phyloP scores from a whole-genome alignment of 2,888 invertebrate species.

The Latheticus oryzae region DNA sequence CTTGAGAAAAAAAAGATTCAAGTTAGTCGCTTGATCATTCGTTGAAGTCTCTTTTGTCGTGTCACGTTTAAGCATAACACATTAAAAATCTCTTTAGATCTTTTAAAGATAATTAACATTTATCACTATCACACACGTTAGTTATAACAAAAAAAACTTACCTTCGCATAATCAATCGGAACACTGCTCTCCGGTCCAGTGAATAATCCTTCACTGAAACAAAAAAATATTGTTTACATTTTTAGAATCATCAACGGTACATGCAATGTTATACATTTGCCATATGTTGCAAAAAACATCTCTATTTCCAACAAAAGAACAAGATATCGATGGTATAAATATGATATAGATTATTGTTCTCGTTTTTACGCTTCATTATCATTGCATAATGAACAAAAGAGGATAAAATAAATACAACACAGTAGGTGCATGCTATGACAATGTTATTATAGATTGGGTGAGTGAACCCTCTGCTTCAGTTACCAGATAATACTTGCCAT shows the following conservation, averaged over 20 bases:
- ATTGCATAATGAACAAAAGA: background rate
- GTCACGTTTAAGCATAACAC: slow-evolving; percentile 39
- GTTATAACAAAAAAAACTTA: slow-evolving; percentile 57
- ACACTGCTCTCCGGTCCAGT: slow-evolving; percentile 73
- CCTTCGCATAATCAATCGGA: slow-evolving; percentile 74
- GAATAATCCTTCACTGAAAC: slow-evolving; percentile 74
- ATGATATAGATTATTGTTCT: no score
- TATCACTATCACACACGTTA: slow-evolving; percentile 22
- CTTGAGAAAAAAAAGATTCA: slow-evolving; percentile 22
- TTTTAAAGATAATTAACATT: slow-evolving; percentile 25
- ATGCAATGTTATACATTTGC: slow-evolving; percentile 11
- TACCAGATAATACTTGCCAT: slow-evolving; percentile 1
- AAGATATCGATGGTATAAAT: no score
- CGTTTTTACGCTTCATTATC: slow-evolving; percentile 23
- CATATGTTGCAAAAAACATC: slow-evolving; percentile 28
- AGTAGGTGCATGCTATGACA: background rate
- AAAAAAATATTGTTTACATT: slow-evolving; percentile 43
- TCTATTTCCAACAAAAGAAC: slow-evolving; percentile 10
- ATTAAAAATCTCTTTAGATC: slow-evolving; percentile 20
- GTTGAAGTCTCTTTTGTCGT: slow-evolving; percentile 47
- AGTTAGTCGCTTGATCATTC: slow-evolving; percentile 46
- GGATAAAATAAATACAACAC: slow-evolving; percentile 12
- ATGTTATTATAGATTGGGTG: slow-evolving; percentile 15
- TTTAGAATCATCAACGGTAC: slow-evolving; percentile 2
- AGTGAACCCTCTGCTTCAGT: slow-evolving; percentile 22